Conservation (phyloP, 2,113 vertebrate species). For the Vidua macroura region DNA sequence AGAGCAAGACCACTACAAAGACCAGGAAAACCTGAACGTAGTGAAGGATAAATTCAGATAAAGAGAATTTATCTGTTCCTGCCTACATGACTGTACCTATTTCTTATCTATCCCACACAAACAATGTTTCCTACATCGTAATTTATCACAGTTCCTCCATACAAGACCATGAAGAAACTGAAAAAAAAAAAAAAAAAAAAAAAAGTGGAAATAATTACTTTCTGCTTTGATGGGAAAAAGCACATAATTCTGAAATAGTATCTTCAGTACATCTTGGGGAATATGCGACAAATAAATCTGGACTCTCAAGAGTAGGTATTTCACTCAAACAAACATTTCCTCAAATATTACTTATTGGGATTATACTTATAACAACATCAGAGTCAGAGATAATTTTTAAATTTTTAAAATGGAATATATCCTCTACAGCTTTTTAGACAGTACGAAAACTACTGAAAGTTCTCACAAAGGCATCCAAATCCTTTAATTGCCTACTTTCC, state of each 20-base stretch:
- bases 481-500: constrained; percentile 16
- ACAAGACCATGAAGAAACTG: not conserved
- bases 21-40: not conserved
- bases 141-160: not conserved
- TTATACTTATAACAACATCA: not conserved
- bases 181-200: not conserved
- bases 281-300: not conserved
- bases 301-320: not conserved
- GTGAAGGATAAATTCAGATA: not conserved
- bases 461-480: constrained; percentile 1
- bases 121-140: not conserved
- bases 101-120: constrained; percentile 7
- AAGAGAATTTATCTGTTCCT: not conserved
- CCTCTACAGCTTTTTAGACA: not conserved
- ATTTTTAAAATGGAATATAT: not conserved
- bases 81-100: not conserved
- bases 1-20: not conserved
- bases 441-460: not conserved
- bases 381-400: not conserved
- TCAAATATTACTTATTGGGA: not conserved
- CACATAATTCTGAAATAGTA: not conserved
- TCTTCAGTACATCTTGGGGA: not conserved
- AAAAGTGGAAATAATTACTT: not conserved
- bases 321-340: not conserved
- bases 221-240: not conserved